Evolutionary conservation across 2,113 vertebrate genomes (phyloP), one percentile per base, ranked within the genome.

Genomic region (Hyperoodon ampullatus): DNA sequence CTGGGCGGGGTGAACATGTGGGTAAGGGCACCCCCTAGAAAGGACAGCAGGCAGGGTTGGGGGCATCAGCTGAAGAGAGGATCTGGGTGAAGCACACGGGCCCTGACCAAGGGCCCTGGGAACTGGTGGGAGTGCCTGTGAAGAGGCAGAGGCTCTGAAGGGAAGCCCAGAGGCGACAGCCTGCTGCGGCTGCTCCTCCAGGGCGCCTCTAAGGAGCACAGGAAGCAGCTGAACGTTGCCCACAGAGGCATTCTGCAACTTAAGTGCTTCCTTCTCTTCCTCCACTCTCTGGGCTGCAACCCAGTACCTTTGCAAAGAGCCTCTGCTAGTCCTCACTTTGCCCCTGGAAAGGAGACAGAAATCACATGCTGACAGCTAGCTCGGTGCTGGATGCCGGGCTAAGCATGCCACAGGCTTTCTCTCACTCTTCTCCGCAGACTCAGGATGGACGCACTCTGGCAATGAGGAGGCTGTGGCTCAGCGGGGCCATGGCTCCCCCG

Each of bases 291-390:
- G 47, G 16, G 28, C 66, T 33, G 66, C 10, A 71, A 23, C 42
- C 68, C 74, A 66, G n/a, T 4, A 66, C 33, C 65, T 84, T 44
- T 74, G 84, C 66, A 82, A 58, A 55, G 28, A 92, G 50, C 39
- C 55, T 88, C 70, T 50, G 12, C 13, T 50, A 44, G 21, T 39
- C 26, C 72, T 77, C 6, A 63, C 26, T 60, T 88, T 44, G 55
- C 60, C 91, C 44, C 50, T 88, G 50, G 74, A 55, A 86, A 90
- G 26, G 23, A n/a, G 14, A n/a, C 18, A 80, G 53, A 83, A 77
- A 82, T 53, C 21, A 42, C 0, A 5, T n/a, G 33, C 6, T 1
- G 24, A 13, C 21, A 2, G 53, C 50, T 42, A 23, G 19, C 55
- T 85, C 21, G 63, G 23, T 47, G 26, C 33, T 3, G 7, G 47